phyloP scores from a whole-genome alignment of 2,113 vertebrate species.

The Merops nubicus region DNA sequence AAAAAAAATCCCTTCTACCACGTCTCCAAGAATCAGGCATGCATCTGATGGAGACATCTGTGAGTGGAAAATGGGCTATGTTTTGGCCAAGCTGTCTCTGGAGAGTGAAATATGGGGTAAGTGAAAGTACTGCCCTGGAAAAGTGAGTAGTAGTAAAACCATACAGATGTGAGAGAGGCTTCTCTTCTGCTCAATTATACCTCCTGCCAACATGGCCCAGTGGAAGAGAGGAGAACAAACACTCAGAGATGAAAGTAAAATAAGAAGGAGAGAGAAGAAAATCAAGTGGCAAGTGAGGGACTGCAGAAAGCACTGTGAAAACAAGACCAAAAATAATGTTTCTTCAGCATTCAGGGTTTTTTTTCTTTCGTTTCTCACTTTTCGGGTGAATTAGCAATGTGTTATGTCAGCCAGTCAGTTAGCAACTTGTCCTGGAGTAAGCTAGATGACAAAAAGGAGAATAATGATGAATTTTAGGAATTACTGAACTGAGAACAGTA shows the following conservation, averaged over 20 bases:
- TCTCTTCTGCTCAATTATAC: neutral
- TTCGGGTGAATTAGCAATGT: too few species aligned
- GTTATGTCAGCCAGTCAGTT: too few species aligned
- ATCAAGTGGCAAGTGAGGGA: neutral
- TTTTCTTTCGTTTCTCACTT: neutral
- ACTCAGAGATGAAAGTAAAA: neutral
- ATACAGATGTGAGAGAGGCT: neutral
- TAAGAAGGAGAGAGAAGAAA: neutral
- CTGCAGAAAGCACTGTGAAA: neutral
- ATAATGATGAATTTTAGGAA: neutral
- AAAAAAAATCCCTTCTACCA: neutral
- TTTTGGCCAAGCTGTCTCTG: constrained; percentile 12
- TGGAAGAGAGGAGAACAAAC: neutral
- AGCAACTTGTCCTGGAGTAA: neutral
- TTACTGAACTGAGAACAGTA: neutral
- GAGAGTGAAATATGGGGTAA: constrained; percentile 32
- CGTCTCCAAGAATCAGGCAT: neutral
- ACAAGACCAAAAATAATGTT: neutral
- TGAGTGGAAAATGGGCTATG: constrained; percentile 23
- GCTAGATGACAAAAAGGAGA: neutral
- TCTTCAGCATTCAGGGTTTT: neutral
- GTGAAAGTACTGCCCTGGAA: constrained; percentile 2
- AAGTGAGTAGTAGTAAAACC: neutral
- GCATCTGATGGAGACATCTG: neutral
- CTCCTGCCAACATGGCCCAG: neutral